phyloP scores from a whole-genome alignment of 2,888 invertebrate species.

The Julus scandinavius region DNA sequence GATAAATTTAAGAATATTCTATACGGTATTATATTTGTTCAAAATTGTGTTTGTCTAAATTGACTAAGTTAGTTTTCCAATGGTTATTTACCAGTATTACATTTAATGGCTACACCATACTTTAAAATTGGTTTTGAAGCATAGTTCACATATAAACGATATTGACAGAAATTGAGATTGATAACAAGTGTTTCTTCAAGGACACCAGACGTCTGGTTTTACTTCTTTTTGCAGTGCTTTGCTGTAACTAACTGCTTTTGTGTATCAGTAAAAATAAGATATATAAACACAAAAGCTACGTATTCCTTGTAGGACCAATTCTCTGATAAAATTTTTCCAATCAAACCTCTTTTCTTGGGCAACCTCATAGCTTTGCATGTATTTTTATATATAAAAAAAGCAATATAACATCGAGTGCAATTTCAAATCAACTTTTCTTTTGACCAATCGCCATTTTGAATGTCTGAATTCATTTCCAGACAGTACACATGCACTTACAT shows the following conservation, averaged over 20 bases:
- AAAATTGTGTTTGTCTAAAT: no score
- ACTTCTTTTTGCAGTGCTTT: background rate
- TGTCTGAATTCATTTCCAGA: background rate
- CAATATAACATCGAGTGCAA: no score
- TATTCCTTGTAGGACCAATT: background rate
- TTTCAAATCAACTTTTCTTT: no score
- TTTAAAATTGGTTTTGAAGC: no score
- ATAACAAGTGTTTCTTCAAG: background rate
- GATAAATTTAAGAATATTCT: no score
- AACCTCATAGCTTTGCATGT: background rate
- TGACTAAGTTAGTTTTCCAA: no score
- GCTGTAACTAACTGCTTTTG: background rate
- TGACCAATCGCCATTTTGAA: background rate
- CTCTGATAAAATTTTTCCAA: background rate
- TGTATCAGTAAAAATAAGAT: background rate
- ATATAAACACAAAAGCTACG: background rate
- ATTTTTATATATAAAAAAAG: no score
- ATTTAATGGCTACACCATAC: no score
- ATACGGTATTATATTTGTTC: no score
- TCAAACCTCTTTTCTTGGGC: conserved; percentile 26
- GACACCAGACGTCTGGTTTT: background rate
- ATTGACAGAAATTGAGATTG: background rate
- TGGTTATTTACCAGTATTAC: no score
- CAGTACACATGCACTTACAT: background rate
- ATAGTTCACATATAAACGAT: no score